These are phyloP conservation scores for Haliclystus octoradiatus DNA, from an alignment of 30 jellyfish, hydroid and myxozoan genomes.

Conservation along the genomic window DNA sequence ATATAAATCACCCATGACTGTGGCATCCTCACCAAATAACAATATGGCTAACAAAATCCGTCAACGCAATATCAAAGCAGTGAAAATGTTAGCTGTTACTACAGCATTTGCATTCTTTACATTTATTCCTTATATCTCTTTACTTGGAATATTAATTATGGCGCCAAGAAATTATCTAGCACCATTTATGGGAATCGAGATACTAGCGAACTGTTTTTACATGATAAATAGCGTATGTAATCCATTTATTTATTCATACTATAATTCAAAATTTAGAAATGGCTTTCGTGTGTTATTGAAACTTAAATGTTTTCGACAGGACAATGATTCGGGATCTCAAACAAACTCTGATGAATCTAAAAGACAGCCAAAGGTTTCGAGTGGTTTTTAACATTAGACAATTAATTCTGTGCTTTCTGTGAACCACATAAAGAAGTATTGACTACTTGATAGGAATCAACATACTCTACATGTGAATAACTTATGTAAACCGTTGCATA, in stretches of 20 bases:
- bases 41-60: constrained; percentile 7
- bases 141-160: constrained; percentile 20
- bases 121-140: constrained; percentile 37
- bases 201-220: constrained; percentile 30
- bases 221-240: constrained; percentile 34
- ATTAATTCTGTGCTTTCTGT: too few species aligned
- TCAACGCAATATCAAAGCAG: constrained; percentile 31
- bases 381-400: too few species aligned
- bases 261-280: constrained; percentile 25
- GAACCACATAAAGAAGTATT: too few species aligned
- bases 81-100: constrained; percentile 27
- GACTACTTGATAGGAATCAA: too few species aligned
- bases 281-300: constrained; percentile 22
- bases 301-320: too few species aligned
- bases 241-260: constrained; percentile 37
- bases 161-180: constrained; percentile 24
- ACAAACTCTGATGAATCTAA: too few species aligned
- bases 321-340: too few species aligned
- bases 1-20: constrained; percentile 9
- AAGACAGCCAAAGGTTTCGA: too few species aligned
- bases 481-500: too few species aligned
- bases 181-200: constrained; percentile 24
- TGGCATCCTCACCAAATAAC: constrained; percentile 14
- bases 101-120: constrained; percentile 17
- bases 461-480: too few species aligned